These are phyloP conservation scores for Adrianichthys oophorus DNA, from an alignment of 2,797 vertebrate genomes.

Conservation along the genomic window DNA sequence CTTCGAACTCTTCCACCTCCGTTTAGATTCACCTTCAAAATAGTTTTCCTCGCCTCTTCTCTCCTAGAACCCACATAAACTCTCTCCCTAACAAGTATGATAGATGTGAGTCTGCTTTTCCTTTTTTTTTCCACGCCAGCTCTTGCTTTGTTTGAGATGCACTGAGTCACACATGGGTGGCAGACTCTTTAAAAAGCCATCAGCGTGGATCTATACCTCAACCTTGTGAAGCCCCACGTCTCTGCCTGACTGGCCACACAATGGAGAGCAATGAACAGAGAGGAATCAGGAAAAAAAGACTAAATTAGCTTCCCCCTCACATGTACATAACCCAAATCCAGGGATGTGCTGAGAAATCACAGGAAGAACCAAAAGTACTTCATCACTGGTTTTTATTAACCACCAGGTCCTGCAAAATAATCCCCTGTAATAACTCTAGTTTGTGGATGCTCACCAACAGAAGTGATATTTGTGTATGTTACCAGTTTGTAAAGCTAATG, in stretches of 20 bases:
- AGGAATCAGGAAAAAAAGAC: slow-evolving; percentile 24
- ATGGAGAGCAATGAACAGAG: slow-evolving; percentile 46
- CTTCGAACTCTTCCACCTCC: not conserved
- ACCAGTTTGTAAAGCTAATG: slow-evolving; percentile 34
- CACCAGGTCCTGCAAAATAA: slow-evolving; percentile 30
- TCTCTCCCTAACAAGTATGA: slow-evolving; percentile 18
- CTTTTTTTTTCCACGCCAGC: slow-evolving; percentile 23
- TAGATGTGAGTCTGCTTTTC: slow-evolving; percentile 8
- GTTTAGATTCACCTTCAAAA: no score
- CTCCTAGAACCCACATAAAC: slow-evolving; percentile 4
- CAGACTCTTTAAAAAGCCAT: slow-evolving; percentile 62
- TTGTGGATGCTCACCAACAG: slow-evolving; percentile 40
- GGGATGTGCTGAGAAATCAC: slow-evolving; percentile 1
- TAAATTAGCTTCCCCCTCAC: slow-evolving; percentile 17
- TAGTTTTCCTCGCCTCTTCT: not conserved
- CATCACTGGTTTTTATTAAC: slow-evolving; percentile 46
- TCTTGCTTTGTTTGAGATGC: slow-evolving; percentile 18
- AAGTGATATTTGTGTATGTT: slow-evolving; percentile 23
- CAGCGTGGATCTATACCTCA: slow-evolving; percentile 53
- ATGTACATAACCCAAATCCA: slow-evolving; percentile 5
- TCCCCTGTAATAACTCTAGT: slow-evolving; percentile 39
- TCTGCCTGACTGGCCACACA: slow-evolving; percentile 28
- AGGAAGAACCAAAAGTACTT: slow-evolving; percentile 11
- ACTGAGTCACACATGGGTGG: slow-evolving; percentile 53
- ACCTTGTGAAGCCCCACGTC: slow-evolving; percentile 34